Conservation (phyloP, 2,113 vertebrate species). For the Tychaedon coryphoeus region DNA sequence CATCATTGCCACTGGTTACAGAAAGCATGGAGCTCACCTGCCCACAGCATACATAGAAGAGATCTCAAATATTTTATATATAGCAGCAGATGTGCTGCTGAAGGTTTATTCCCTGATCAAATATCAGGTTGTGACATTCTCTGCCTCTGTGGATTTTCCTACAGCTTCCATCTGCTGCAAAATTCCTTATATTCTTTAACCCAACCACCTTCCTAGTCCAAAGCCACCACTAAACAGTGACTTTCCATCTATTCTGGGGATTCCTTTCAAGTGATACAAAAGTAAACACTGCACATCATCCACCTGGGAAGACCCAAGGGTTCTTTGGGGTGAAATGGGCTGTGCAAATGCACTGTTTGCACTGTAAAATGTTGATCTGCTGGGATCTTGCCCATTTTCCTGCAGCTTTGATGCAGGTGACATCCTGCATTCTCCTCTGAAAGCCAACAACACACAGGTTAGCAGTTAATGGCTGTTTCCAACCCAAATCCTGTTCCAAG, state of each 20-base stretch:
- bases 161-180: neutral
- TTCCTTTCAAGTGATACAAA: neutral
- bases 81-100: neutral
- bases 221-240: accelerated
- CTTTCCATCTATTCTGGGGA: neutral
- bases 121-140: neutral
- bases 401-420: neutral
- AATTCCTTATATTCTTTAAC: neutral
- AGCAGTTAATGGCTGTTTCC: neutral
- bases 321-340: neutral
- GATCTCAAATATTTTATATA: neutral
- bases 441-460: neutral
- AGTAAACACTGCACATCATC: neutral
- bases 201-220: neutral
- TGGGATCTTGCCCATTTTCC: neutral
- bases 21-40: neutral
- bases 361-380: neutral
- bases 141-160: neutral
- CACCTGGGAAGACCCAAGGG: neutral
- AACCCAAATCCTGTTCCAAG: neutral
- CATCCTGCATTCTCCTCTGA: neutral
- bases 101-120: neutral
- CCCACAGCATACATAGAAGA: accelerated
- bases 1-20: accelerated
- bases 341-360: neutral